Evolutionary conservation across 2,113 vertebrate species (phyloP).

Genomic region (Cercopithecus mona): DNA sequence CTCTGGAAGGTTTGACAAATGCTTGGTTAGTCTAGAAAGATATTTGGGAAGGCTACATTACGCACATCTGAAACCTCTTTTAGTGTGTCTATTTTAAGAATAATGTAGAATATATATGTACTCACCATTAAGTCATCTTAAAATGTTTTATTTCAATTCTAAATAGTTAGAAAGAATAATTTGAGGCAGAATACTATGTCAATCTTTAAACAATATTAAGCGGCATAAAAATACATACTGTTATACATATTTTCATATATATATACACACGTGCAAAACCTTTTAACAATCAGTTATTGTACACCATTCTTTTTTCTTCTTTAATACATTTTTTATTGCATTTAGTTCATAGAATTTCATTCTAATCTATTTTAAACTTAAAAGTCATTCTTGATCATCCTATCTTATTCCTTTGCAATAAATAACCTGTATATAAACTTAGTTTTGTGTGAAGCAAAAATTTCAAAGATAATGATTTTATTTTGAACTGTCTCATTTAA

Average conservation of each 20-base stretch:
- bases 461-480: background rate
- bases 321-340: background rate
- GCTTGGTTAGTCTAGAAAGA: background rate
- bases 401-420: background rate
- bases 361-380: background rate
- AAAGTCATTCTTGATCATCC: background rate
- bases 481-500: background rate
- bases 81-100: background rate
- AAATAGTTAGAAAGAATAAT: background rate
- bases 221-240: background rate
- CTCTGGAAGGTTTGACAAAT: background rate
- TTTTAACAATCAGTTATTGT: background rate
- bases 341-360: background rate
- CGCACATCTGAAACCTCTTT: background rate
- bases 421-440: background rate
- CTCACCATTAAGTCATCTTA: background rate
- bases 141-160: background rate
- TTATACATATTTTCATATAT: background rate
- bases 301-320: background rate
- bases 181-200: background rate
- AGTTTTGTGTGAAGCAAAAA: background rate
- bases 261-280: background rate
- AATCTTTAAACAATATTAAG: background rate
- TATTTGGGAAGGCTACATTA: background rate
- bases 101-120: conserved; percentile 23